Percentiles rank a stretch among this genome's conserved stretches.
phyloP scores from a whole-genome alignment of 2,113 vertebrate genomes.

The Psittacus erithacus region DNA sequence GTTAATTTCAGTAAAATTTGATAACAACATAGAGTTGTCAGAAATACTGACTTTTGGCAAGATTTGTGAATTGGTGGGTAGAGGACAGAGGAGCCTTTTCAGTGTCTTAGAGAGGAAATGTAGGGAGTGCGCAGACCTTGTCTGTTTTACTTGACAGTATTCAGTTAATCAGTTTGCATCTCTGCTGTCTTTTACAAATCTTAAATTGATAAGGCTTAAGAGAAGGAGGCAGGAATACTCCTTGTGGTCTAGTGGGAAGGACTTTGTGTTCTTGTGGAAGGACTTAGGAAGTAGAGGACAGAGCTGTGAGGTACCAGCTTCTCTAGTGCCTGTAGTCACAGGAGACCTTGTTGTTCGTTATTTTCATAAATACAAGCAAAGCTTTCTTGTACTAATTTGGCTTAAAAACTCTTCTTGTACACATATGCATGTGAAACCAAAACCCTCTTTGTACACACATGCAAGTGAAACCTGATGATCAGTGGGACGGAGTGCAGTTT shows the following conservation, averaged over 20 bases:
- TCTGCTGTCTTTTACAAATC: background rate
- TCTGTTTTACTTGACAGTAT: background rate
- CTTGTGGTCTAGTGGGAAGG: background rate
- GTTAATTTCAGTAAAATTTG: slow-evolving; percentile 6
- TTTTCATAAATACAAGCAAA: background rate
- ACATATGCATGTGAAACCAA: background rate
- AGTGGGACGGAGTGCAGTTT: background rate
- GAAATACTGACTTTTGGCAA: background rate
- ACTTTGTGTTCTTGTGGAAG: background rate
- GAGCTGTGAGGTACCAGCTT: background rate
- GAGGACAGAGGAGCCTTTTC: background rate
- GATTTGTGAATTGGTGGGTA: background rate
- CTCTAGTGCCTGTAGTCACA: background rate
- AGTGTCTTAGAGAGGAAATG: background rate
- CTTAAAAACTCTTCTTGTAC: background rate
- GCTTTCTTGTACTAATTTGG: background rate
- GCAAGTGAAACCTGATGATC: background rate
- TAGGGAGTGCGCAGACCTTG: background rate
- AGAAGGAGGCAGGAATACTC: background rate
- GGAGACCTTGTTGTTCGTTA: background rate
- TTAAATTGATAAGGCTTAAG: background rate
- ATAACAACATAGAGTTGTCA: background rate
- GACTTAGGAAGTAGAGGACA: background rate
- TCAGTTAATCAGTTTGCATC: background rate
- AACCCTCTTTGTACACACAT: background rate